Conservation (phyloP, 2,113 vertebrate genomes). For the Osmerus eperlanus region DNA sequence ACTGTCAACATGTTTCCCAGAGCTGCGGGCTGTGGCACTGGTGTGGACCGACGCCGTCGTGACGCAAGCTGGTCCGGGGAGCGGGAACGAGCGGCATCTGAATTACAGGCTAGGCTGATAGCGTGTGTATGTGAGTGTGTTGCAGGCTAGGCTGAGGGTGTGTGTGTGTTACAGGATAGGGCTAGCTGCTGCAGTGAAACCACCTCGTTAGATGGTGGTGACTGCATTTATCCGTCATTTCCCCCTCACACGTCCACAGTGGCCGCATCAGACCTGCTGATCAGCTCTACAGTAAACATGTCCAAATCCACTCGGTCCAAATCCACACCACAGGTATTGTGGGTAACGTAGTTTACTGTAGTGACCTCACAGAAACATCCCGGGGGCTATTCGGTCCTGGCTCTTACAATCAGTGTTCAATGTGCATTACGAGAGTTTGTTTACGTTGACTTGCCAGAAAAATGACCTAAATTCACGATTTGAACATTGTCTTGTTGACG, state of each 20-base stretch:
- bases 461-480: constrained; percentile 24
- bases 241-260: constrained; percentile 58
- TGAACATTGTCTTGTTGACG: constrained; percentile 16
- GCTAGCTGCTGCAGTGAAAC: constrained; percentile 52
- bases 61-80: constrained; percentile 48
- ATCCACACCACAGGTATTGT: background rate
- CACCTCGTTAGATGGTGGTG: constrained; percentile 67
- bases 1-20: constrained; percentile 52
- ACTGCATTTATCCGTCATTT: constrained; percentile 61
- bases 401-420: no score
- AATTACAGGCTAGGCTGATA: constrained; percentile 6
- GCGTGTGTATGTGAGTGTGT: background rate
- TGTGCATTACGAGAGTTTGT: constrained; percentile 4
- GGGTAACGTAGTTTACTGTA: constrained; percentile 42
- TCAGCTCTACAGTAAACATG: constrained; percentile 61
- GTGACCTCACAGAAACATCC: constrained; percentile 34
- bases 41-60: constrained; percentile 57
- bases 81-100: background rate
- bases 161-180: constrained; percentile 63
- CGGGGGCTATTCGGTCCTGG: no score
- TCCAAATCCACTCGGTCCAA: constrained; percentile 17
- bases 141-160: constrained; percentile 22
- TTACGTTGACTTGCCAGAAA: constrained; percentile 35
- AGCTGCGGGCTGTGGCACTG: constrained; percentile 58
- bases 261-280: constrained; percentile 62